Evolutionary conservation across 2,113 vertebrate species (phyloP).

Genomic region (Marcusenius ussheri): DNA sequence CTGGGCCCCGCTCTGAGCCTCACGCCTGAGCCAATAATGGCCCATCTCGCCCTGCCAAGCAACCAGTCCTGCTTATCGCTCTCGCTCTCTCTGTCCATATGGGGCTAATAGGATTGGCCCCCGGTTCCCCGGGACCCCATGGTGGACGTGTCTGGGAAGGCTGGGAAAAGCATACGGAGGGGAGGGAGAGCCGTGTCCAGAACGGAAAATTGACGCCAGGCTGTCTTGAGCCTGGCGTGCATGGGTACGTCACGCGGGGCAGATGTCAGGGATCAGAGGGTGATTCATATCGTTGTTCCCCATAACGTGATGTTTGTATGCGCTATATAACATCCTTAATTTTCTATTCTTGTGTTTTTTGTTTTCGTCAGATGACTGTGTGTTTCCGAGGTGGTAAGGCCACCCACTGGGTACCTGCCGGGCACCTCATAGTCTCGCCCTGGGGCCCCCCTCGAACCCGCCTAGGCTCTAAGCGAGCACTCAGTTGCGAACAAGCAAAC

Average conservation of each 20-base stretch:
- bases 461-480: conserved; percentile 14
- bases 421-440: conserved; percentile 32
- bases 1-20: conserved; percentile 44
- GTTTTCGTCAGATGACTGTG: not conserved
- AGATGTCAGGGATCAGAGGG: not conserved
- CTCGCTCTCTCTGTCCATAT: not conserved
- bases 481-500: conserved; percentile 28
- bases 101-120: conserved; percentile 32
- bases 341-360: not conserved
- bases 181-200: not conserved
- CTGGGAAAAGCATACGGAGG: not conserved
- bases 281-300: not conserved
- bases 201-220: not conserved
- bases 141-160: conserved; percentile 13
- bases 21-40: conserved; percentile 45
- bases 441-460: conserved; percentile 26
- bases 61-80: conserved; percentile 23
- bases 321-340: not conserved
- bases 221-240: not conserved
- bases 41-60: conserved; percentile 19
- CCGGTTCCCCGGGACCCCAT: conserved; percentile 19
- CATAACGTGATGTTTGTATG: not conserved
- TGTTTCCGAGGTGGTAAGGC: not conserved
- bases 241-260: not conserved
- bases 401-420: conserved; percentile 20